phyloP scores from a whole-genome alignment of 2,113 vertebrate genomes.

The Anthoscopus minutus region DNA sequence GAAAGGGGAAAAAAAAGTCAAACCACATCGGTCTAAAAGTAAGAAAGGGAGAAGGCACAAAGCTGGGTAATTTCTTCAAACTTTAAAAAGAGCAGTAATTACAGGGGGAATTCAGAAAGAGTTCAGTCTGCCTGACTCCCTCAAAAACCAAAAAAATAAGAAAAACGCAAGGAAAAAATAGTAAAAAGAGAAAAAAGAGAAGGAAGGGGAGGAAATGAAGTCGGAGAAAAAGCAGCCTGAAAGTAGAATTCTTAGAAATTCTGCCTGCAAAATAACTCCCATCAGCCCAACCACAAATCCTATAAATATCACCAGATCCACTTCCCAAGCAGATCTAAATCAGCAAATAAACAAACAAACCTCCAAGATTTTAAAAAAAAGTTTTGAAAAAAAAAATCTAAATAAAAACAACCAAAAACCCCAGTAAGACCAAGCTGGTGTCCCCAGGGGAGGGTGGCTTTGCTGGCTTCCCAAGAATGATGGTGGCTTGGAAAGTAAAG shows the following conservation, averaged over 20 bases:
- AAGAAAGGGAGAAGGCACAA: background rate
- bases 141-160: background rate
- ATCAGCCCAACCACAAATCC: constrained; percentile 64
- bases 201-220: background rate
- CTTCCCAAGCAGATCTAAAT: constrained; percentile 50
- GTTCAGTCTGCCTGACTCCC: background rate
- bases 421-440: background rate
- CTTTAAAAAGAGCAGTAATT: constrained; percentile 59
- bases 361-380: background rate
- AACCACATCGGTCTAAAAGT: background rate
- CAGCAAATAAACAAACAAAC: constrained; percentile 45
- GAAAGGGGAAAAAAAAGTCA: background rate
- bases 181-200: background rate
- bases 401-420: background rate
- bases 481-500: background rate
- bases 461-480: background rate
- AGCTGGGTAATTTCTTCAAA: background rate
- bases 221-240: constrained; percentile 34
- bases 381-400: background rate
- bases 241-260: constrained; percentile 73
- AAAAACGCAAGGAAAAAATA: background rate
- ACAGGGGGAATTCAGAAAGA: constrained; percentile 24
- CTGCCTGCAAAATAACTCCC: constrained; percentile 69
- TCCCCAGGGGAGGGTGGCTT: background rate
- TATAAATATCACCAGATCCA: constrained; percentile 73